A percentile compares a stretch with the other conserved stretches of the same genome.
Conservation (phyloP, 2,888 invertebrate genomes). For the Heliconius cydno region DNA sequence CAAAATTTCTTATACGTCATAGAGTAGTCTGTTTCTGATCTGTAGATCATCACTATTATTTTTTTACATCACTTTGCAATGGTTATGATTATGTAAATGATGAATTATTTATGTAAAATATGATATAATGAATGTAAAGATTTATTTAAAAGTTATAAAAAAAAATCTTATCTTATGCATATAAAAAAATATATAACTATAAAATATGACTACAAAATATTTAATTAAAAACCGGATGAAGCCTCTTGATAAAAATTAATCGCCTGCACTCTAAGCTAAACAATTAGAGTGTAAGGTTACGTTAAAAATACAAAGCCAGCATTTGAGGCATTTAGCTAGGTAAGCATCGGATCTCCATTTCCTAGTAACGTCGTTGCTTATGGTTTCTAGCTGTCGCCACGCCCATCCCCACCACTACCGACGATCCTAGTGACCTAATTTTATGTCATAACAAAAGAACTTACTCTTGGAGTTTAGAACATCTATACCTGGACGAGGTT, state of each 20-base stretch:
- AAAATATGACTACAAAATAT: neutral
- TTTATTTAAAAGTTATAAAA: neutral
- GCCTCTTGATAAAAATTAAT: neutral
- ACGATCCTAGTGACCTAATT: constrained; percentile 14
- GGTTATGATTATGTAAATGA: no score
- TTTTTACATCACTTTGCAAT: no score
- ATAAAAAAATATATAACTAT: neutral
- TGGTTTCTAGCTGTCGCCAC: constrained; percentile 35
- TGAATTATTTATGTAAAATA: no score
- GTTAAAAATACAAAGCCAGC: constrained; percentile 23
- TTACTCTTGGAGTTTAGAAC: neutral
- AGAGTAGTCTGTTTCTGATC: neutral
- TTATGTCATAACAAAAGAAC: constrained; percentile 8
- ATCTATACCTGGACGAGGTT: neutral
- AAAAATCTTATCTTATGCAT: neutral
- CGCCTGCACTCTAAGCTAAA: neutral
- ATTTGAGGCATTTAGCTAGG: constrained; percentile 24
- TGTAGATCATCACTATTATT: neutral
- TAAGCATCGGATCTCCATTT: constrained; percentile 23
- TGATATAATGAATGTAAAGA: no score
- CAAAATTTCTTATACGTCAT: neutral
- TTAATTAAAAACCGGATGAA: neutral
- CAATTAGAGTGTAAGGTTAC: neutral
- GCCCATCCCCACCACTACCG: constrained; percentile 30
- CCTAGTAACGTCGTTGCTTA: constrained; percentile 6